Conservation (phyloP, 2,888 invertebrate genomes). For the Leucoptera coffeella region DNA sequence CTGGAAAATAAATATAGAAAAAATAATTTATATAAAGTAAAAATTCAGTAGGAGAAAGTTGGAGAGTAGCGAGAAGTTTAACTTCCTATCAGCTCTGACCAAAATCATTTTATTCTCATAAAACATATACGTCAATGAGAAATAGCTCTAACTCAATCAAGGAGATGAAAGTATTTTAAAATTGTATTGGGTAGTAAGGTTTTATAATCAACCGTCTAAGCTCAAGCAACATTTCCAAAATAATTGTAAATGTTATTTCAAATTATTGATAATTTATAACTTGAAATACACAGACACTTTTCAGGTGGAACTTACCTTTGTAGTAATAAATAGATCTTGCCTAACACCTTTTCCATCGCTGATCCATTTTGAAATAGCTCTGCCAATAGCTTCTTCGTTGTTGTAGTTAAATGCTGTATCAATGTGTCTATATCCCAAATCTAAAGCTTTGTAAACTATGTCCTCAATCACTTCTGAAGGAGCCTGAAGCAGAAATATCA, state of each 20-base stretch:
- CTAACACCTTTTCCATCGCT: conserved; percentile 56
- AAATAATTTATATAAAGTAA: too few species aligned
- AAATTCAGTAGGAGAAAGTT: too few species aligned
- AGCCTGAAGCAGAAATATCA: conserved; percentile 26
- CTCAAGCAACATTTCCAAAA: neutral
- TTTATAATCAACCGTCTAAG: too few species aligned
- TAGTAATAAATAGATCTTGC: conserved; percentile 70
- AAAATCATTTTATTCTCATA: too few species aligned
- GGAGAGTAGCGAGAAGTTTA: too few species aligned
- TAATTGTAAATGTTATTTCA: neutral
- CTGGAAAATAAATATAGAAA: too few species aligned
- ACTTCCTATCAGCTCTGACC: too few species aligned
- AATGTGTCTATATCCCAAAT: conserved; percentile 68
- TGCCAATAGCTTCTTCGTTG: conserved; percentile 71
- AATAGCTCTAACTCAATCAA: too few species aligned
- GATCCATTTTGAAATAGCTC: conserved; percentile 61
- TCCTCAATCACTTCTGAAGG: conserved; percentile 58
- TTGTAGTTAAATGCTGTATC: conserved; percentile 77
- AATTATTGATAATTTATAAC: neutral
- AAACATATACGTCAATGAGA: too few species aligned
- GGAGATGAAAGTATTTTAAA: too few species aligned
- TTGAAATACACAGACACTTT: too few species aligned
- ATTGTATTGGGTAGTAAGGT: too few species aligned
- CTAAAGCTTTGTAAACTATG: conserved; percentile 59
- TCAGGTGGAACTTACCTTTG: conserved; percentile 66